Evolutionary conservation across 2,113 vertebrate genomes (phyloP).

Genomic region (Cebus imitator): DNA sequence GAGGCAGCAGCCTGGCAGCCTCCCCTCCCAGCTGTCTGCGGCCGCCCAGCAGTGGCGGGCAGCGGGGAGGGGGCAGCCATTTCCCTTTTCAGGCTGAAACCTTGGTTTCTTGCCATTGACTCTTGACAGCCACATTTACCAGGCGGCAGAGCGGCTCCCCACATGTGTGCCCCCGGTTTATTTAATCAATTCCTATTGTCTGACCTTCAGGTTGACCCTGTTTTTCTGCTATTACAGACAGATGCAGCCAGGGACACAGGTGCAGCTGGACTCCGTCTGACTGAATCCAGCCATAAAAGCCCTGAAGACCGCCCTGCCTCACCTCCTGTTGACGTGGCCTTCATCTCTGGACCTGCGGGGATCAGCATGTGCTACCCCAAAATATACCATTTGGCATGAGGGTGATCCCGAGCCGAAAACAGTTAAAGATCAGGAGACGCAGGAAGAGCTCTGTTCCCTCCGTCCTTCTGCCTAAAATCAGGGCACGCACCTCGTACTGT

Average conservation of each 20-base stretch:
- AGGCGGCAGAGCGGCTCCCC: neutral
- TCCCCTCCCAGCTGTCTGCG: no score
- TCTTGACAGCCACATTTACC: no score
- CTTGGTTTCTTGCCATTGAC: neutral
- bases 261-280: neutral
- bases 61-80: neutral
- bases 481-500: neutral
- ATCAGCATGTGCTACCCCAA: fast-evolving
- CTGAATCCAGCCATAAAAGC: neutral
- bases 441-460: neutral
- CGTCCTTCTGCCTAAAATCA: neutral
- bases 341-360: neutral
- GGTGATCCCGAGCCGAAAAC: neutral
- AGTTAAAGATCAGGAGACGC: neutral
- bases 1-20: no score
- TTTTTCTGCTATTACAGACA: neutral
- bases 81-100: no score
- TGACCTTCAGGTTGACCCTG: no score
- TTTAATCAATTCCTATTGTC: neutral
- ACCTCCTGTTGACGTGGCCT: no score
- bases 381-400: neutral
- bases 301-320: no score
- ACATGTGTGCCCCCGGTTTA: neutral
- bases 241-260: neutral
- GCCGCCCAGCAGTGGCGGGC: no score